Conservation (phyloP, 2,797 vertebrate species). For the Thaleichthys pacificus region DNA sequence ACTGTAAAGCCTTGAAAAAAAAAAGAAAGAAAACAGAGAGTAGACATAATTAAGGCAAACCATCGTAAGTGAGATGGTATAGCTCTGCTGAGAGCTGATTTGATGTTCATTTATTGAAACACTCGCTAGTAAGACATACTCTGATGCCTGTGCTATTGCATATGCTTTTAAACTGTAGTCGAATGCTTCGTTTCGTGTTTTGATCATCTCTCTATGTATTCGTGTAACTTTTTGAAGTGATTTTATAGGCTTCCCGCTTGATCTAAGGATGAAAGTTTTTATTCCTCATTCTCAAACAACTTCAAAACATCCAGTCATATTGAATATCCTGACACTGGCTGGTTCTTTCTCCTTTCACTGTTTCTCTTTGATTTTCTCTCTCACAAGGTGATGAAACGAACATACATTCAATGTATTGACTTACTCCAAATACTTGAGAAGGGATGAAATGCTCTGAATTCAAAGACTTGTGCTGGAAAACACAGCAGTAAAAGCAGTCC, state of each 20-base stretch:
- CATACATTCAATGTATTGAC: neutral
- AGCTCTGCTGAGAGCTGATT: no score
- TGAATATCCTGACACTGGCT: neutral
- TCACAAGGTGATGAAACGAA: conserved; percentile 2
- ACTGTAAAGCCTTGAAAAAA: no score
- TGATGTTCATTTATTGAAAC: no score
- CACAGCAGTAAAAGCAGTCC: neutral
- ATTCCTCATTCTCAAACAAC: conserved; percentile 10
- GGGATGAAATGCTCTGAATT: neutral
- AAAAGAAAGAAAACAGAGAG: no score
- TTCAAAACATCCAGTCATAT: conserved; percentile 7
- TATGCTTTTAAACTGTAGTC: no score
- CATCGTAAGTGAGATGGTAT: no score
- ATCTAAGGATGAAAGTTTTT: conserved; percentile 4
- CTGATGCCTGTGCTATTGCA: no score
- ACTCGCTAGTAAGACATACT: no score
- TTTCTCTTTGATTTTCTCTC: conserved; percentile 6
- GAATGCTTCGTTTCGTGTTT: no score
- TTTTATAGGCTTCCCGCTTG: conserved; percentile 7
- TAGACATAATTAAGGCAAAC: no score
- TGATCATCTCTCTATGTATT: neutral
- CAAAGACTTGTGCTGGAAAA: neutral
- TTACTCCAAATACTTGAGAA: neutral
- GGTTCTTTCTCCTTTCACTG: neutral
- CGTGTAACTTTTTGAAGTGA: neutral